Evolutionary conservation across 2,113 vertebrate genomes (phyloP), one percentile per base, ranked within the genome.

Genomic region (Gopherus evgoodei): DNA sequence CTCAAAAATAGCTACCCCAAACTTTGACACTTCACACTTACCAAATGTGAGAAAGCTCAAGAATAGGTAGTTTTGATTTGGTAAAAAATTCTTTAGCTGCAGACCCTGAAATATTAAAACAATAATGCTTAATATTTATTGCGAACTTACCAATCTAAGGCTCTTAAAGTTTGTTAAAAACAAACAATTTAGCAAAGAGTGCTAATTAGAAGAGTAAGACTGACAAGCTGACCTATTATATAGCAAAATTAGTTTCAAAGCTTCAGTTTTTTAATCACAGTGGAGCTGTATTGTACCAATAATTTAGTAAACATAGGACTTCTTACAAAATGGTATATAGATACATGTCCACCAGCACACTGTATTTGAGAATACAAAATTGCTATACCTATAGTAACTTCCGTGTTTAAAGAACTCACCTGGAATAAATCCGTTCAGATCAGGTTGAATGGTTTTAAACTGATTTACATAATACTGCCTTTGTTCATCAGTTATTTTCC

Each of bases 391-490:
- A 81, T 44, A 94, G 86, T 93, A 96, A 92, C 91, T 93, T 95
- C 82, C 95, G 86, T 95, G 95, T 97, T 92, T 95, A 93, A 97
- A 96, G 38, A 97, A 96, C 98, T 98, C 97, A 99, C 99, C 99
- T 98, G 99, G 99, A 97, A 99, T 99, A 98, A 99, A 99, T 97
- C 99, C 99, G 56, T 99, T 99, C 92, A 99, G 99, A 98, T 99
- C 99, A 76, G 99, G 98, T 92, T 99, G 99, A 98, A 99, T 99
- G 97, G 99, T 99, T 99, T 99, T 99, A 98, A 99, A 99, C 91
- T 99, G 99, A 98, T 99, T 99, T 96, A 99, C 98, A 98, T 99
- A 99, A 99, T 99, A 99, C 98, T 99, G 99, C 96, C 99, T 99
- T 98, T 99, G 99, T 98, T 99, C 99, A 89, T 99, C 99, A 79